Base-by-base conservation (phyloP, 2,113 vertebrate species). In the Bos indicus region DNA sequence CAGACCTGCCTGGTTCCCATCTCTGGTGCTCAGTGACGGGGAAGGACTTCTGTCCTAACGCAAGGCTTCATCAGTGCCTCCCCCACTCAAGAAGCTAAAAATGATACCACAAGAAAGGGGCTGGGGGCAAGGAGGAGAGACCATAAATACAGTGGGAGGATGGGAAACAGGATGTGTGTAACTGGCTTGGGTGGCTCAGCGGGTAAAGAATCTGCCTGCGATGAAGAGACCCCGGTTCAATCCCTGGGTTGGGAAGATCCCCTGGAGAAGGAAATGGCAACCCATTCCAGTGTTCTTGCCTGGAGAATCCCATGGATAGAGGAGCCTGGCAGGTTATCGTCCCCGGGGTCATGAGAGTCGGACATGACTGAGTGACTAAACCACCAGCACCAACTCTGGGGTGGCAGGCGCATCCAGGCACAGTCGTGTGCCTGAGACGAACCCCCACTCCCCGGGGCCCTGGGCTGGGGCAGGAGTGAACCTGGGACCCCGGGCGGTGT, bases 371-470 rank as follows among this genome's bases (percentile, higher is more conserved):
- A 71, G n/a, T 23, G 67, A 12, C 28, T 67, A n/a, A 67, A 67
- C 62, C 16, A n/a, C 62, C 16, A 67, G 33, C 16, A 10, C 33
- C 64, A 71, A 3, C 67, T 40, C 19, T 40, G 67, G n/a, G 67
- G 71, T 23, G 33, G 56, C 43, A 36, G 6, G 40, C 0, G 1
- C 9, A 3, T 26, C 14, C 48, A 54, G 59, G 46, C 7, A 51
- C 7, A 2, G 3, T 13, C 13, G 14, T 4, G 0, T 19, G 5
- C 7, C 2, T 9, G 28, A 19, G 13, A 8, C 1, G 25, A 26
- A 26, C 15, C 13, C 33, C n/a, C 9, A 3, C n/a, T 40, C 67
- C 19, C 10, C 15, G 4, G 3, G 33, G 57, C 7, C 40, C 4
- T 0, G 46, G 33, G 28, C 15, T 12, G 12, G 3, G 21, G 26